These are phyloP conservation scores for Perca fluviatilis DNA, from an alignment of 2,113 vertebrate species.

Conservation along the genomic window DNA sequence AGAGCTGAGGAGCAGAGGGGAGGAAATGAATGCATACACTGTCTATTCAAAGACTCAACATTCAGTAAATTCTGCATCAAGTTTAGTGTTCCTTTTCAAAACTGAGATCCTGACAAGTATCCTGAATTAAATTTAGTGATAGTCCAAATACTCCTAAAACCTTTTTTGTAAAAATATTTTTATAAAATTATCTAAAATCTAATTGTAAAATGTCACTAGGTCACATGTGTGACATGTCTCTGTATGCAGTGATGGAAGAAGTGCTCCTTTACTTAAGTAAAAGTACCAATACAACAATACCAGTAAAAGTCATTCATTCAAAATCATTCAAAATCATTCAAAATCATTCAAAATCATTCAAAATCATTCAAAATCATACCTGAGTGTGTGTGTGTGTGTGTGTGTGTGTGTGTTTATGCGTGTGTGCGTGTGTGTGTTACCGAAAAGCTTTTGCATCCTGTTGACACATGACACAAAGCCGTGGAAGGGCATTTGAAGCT, in stretches of 20 bases:
- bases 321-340: too few relatives aligned
- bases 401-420: neutral
- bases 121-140: neutral
- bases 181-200: neutral
- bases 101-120: neutral
- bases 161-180: neutral
- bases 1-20: constrained; percentile 73
- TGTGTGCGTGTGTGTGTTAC: constrained; percentile 61
- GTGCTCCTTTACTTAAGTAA: neutral
- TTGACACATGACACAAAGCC: constrained; percentile 81
- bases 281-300: neutral
- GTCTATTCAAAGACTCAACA: constrained; percentile 5
- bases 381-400: neutral
- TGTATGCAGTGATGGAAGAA: neutral
- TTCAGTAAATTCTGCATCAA: neutral
- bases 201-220: neutral
- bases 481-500: constrained; percentile 77
- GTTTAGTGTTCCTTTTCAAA: constrained; percentile 3
- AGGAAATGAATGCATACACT: constrained; percentile 26
- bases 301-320: neutral
- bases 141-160: neutral
- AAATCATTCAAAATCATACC: neutral
- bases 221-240: neutral
- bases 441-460: constrained; percentile 82
- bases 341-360: too few relatives aligned